Evolutionary conservation across 2,113 vertebrate genomes (phyloP), one percentile per base, ranked within the genome.

Genomic region (Pseudorectes ferrugineus): DNA sequence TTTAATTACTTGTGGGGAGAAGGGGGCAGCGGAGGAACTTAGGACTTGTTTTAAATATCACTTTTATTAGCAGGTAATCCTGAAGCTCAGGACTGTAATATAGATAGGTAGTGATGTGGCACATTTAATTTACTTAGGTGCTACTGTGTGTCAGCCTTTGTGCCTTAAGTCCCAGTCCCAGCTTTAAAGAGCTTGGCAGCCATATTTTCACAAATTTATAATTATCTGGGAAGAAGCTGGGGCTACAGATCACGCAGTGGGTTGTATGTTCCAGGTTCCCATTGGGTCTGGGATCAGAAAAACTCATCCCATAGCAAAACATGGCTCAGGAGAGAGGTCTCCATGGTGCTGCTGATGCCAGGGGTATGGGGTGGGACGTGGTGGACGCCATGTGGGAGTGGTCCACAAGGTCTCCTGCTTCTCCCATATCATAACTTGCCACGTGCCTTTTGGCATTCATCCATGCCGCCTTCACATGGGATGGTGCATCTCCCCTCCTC

Each of bases 21-120:
- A 85, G 24, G 48, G 63, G 83, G 63, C 72, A 95, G 57, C 15
- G 3, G 28, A 82, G 81, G 85, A 77, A 35, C 52, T 94, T 43
- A 49, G 86, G 93, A 48, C 83, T 80, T 95, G 75, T 77, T 92
- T 95, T 92, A 94, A 94, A 92, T 94, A 94, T 94, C 80, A 33
- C 85, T 95, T 96, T 96, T 96, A 96, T 97, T 95, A 94, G 89
- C 4, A 45, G 88, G 81, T 95, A 95, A 96, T 97, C 95, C 95
- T 94, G 87, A 52, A 91, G 94, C 93, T 94, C 87, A 82, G 85
- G 17, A 73, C 92, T 94, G 89, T 95, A 74, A 95, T 94, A 95
- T 58, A 87, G 82, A 36, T 52, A 88, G 93, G 93, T 94, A 88
- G 88, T 36, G 94, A 88, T 85, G 87, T 88, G 95, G 94, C 85